phyloP scores from a whole-genome alignment of 1,140 invertebrate species.

The Tetranychus urticae region DNA sequence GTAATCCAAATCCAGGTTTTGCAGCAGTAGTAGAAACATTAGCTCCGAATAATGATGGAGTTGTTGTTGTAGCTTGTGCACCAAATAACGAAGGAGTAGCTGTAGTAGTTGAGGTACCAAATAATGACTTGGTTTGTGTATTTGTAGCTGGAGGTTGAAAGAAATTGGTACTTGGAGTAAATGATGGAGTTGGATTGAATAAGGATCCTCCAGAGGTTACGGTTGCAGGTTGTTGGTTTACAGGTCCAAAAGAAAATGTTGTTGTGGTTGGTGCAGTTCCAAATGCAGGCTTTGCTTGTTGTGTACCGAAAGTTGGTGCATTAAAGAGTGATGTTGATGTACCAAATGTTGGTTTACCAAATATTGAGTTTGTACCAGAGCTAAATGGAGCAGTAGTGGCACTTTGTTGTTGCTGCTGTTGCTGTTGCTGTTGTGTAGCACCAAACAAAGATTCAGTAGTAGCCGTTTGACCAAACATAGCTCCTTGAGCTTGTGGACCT shows the following conservation, averaged over 20 bases:
- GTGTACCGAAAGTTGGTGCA: constrained; percentile 10
- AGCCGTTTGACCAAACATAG: constrained; percentile 3
- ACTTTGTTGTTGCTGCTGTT: background rate
- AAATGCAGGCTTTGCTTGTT: constrained; percentile 14
- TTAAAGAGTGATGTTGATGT: background rate
- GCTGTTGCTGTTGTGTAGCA: constrained; percentile 4
- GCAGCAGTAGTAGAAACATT: background rate
- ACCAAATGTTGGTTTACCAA: background rate
- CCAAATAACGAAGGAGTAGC: background rate
- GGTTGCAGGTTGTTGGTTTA: constrained; percentile 77
- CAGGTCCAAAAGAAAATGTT: constrained; percentile 42
- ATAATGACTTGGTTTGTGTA: background rate
- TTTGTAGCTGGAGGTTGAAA: background rate
- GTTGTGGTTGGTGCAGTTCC: constrained; percentile 58
- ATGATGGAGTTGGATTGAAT: constrained; percentile 81
- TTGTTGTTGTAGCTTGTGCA: background rate
- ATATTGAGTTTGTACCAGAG: background rate
- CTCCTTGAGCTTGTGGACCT: constrained; percentile 9
- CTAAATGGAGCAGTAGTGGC: too few species aligned
- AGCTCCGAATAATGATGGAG: background rate
- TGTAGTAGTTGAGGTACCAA: background rate
- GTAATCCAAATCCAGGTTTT: background rate
- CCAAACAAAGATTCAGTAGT: background rate
- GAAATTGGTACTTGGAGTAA: background rate
- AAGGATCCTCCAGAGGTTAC: constrained; percentile 48